phyloP scores from a whole-genome alignment of 2,888 invertebrate genomes.

The Ametastegia equiseti region DNA sequence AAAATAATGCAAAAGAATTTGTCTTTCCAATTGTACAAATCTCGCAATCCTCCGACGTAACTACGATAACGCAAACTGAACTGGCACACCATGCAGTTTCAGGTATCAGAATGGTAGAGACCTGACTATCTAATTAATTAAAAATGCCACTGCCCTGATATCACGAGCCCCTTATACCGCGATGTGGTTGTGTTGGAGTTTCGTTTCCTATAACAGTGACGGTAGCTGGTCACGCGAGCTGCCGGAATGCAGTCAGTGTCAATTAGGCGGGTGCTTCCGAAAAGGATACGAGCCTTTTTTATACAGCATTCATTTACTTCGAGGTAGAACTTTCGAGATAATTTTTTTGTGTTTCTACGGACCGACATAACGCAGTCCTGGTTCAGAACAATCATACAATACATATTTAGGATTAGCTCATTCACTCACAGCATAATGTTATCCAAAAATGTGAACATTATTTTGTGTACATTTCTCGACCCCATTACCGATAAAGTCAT shows the following conservation, averaged over 20 bases:
- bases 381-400: not conserved
- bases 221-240: slow-evolving; percentile 26
- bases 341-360: not conserved
- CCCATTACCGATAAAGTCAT: too few relatives aligned
- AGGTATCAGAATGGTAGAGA: not conserved
- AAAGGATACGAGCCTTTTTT: not conserved
- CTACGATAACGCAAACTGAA: not conserved
- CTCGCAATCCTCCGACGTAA: too few relatives aligned
- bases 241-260: slow-evolving; percentile 19
- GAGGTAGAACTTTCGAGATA: not conserved
- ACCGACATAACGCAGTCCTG: not conserved
- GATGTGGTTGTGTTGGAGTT: not conserved
- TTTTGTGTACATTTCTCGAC: too few relatives aligned
- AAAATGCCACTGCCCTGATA: slow-evolving; percentile 21
- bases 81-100: not conserved
- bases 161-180: not conserved
- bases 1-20: too few relatives aligned
- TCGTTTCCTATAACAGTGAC: slow-evolving; percentile 11
- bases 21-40: too few relatives aligned
- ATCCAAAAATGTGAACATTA: too few relatives aligned
- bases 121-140: slow-evolving; percentile 35
- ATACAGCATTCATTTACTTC: not conserved
- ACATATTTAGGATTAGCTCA: too few relatives aligned
- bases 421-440: too few relatives aligned
- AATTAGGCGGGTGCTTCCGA: not conserved